These are phyloP conservation scores for Chloebia gouldiae DNA, from an alignment of 2,113 vertebrate species.

Conservation along the genomic window DNA sequence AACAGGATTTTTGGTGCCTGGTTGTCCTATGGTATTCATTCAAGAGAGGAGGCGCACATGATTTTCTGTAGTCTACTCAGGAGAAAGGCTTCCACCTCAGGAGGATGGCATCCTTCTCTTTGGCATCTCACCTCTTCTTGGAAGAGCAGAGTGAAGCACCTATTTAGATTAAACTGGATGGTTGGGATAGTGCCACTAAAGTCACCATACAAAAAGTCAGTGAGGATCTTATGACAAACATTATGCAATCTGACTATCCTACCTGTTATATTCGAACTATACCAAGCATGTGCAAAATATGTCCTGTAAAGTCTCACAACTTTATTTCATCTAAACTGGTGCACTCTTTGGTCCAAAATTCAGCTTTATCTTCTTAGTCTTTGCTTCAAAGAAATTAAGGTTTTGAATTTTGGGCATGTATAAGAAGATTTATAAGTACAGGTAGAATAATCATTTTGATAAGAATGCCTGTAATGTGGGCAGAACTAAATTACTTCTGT, in stretches of 20 bases:
- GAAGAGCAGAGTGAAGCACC: background rate
- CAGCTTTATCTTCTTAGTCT: background rate
- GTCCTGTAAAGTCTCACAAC: background rate
- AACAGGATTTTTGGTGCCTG: background rate
- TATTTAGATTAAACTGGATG: background rate
- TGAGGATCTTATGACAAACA: background rate
- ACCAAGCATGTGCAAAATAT: background rate
- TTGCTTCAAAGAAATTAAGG: background rate
- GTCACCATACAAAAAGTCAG: background rate
- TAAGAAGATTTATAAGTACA: background rate
- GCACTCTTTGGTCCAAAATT: background rate
- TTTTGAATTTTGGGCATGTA: background rate
- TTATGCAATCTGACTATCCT: background rate
- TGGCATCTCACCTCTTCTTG: background rate
- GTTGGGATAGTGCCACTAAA: background rate
- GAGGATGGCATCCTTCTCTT: background rate
- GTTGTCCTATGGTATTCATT: fast-evolving
- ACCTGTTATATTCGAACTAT: background rate
- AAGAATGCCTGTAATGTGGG: background rate
- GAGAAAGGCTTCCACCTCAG: background rate
- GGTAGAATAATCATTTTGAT: background rate
- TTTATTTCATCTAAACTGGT: background rate
- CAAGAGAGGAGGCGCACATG: background rate
- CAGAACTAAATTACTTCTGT: background rate
- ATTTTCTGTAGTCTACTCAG: background rate